These are phyloP conservation scores for Crotalus helleri DNA, from an alignment of 2,113 vertebrate genomes.

Conservation along the genomic window DNA sequence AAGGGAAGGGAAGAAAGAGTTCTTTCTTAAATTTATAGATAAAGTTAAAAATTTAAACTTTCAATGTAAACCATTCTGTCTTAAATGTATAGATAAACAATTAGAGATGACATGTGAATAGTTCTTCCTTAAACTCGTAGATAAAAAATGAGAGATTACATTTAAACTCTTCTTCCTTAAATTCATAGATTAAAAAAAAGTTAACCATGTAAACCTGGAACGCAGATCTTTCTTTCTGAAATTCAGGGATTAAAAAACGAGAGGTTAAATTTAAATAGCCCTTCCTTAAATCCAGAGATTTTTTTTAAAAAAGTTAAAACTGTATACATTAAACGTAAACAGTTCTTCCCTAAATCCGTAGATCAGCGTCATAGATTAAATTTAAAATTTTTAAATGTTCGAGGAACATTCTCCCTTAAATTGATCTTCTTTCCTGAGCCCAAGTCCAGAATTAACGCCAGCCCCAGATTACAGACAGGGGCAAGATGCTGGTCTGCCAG, in stretches of 20 bases:
- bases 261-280: too few relatives aligned
- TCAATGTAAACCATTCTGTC: too few relatives aligned
- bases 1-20: not conserved
- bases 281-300: too few relatives aligned
- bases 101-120: not conserved
- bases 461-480: not conserved
- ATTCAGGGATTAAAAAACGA: too few relatives aligned
- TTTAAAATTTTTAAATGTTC: not conserved
- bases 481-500: not conserved
- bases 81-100: too few relatives aligned
- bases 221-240: too few relatives aligned
- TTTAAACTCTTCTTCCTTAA: too few relatives aligned
- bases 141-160: too few relatives aligned
- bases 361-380: rapidly evolving
- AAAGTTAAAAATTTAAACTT: not conserved
- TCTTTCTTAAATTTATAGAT: not conserved
- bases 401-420: too few relatives aligned
- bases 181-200: too few relatives aligned
- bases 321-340: not conserved
- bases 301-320: not conserved
- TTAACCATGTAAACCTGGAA: too few relatives aligned
- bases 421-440: too few relatives aligned
- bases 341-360: not conserved
- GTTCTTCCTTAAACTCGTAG: not conserved
- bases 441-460: not conserved